Evolutionary conservation across 2,113 vertebrate genomes (phyloP), one percentile per base, ranked within the genome.

Genomic region (Centropus unirufus): DNA sequence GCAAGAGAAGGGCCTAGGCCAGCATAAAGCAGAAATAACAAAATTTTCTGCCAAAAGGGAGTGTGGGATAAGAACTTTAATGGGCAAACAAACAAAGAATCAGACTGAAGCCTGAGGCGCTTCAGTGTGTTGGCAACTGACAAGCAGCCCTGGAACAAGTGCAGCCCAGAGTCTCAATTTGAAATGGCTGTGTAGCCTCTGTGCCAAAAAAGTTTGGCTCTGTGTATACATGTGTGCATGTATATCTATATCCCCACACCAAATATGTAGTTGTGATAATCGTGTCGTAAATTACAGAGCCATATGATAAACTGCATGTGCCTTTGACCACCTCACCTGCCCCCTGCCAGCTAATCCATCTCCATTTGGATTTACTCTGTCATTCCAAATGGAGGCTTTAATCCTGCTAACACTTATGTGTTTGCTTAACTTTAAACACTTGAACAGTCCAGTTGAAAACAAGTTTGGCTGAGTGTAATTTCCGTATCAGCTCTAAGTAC

Each of bases 261-360:
- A 97, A 97, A 96, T 96, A 96, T 81, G 96, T 96, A 89, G 77
- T 96, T 95, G 95, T 89, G 95, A 96, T 97, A 96, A 97, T 97
- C 93, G 79, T 86, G 46, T 90, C 89, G 94, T 96, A 97, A 96
- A 97, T 97, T 96, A 95, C 92, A 91, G 87, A 94, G 89, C 92
- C 83, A 83, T 95, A 93, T 95, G 95, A 97, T 97, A 94, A 97
- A 96, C 96, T 96, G 95, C 74, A 68, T 91, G 90, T 91, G 87
- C 87, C 76, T 96, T 93, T 96, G 94, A 96, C 96, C 93, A 96
- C 88, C 86, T 96, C 80, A 95, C 93, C 92, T 93, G 89, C 84
- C 85, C 94, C 69, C 78, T 83, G 92, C 84, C 82, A 95, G 73
- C 87, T 96, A 96, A 97, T 97, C 94, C 92, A 95, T 96, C 95